Evolutionary conservation across 2,888 invertebrate genomes (phyloP).

Genomic region (Athalia cordata): DNA sequence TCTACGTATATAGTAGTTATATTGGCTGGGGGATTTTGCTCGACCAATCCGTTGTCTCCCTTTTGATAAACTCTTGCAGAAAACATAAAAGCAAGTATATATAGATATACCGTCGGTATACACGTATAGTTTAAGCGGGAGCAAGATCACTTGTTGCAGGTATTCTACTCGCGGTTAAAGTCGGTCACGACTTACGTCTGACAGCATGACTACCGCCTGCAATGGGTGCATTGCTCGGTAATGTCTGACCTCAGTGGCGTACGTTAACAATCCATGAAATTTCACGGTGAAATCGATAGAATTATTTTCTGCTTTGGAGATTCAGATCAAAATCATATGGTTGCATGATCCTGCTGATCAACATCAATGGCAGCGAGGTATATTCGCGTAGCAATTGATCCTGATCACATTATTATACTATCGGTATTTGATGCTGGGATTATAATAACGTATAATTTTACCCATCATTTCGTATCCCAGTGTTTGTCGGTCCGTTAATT

Average conservation of each 20-base stretch:
- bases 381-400: too few species aligned
- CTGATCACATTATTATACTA: too few species aligned
- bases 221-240: constrained; percentile 37
- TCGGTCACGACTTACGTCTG: constrained; percentile 58
- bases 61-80: neutral
- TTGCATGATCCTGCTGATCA: too few species aligned
- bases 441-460: too few species aligned
- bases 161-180: constrained; percentile 50
- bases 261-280: constrained; percentile 50
- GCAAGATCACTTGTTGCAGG: constrained; percentile 43
- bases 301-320: neutral
- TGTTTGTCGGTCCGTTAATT: too few species aligned
- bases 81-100: constrained; percentile 20
- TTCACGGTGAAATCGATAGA: constrained; percentile 16
- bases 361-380: too few species aligned
- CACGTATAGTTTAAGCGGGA: neutral
- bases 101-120: neutral
- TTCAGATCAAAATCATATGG: too few species aligned
- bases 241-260: constrained; percentile 59
- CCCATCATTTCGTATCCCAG: too few species aligned
- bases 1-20: neutral
- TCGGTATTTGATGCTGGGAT: too few species aligned
- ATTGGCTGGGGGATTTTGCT: too few species aligned
- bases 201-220: constrained; percentile 43
- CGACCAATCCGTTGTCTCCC: too few species aligned